A percentile compares a stretch with the other conserved stretches of the same genome.
phyloP scores from a whole-genome alignment of 2,888 invertebrate genomes.

The Liodrosophila aerea region DNA sequence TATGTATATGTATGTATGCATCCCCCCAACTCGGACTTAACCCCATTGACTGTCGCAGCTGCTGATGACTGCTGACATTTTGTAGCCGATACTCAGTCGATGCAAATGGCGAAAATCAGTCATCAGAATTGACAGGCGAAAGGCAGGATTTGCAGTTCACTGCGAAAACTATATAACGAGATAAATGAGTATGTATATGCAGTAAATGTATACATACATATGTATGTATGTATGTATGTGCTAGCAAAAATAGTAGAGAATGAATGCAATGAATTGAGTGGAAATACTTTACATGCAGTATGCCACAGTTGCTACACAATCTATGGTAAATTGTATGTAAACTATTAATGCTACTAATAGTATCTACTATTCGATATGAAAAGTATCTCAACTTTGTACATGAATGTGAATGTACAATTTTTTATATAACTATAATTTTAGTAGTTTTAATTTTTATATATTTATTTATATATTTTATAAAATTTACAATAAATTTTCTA shows the following conservation, averaged over 20 bases:
- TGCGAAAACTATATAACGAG: slow-evolving; percentile 1
- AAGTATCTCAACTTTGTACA: no score
- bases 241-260: no score
- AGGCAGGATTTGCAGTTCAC: slow-evolving; percentile 5
- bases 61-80: slow-evolving; percentile 6
- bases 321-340: neutral
- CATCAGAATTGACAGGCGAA: slow-evolving; percentile 35
- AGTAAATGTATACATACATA: neutral
- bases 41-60: neutral
- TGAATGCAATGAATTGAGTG: no score
- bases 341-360: no score
- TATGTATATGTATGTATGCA: no score
- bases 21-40: neutral
- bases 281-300: neutral
- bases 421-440: neutral
- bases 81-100: slow-evolving; percentile 16
- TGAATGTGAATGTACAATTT: neutral
- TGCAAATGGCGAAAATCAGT: slow-evolving; percentile 26
- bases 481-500: neutral
- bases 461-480: neutral
- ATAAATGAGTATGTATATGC: slow-evolving; percentile 11
- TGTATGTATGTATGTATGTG: no score
- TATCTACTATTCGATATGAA: no score
- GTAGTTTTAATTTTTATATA: neutral
- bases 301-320: neutral